These are phyloP conservation scores for Aeoliscus strigatus DNA, from an alignment of 2,797 vertebrate species.

Conservation along the genomic window DNA sequence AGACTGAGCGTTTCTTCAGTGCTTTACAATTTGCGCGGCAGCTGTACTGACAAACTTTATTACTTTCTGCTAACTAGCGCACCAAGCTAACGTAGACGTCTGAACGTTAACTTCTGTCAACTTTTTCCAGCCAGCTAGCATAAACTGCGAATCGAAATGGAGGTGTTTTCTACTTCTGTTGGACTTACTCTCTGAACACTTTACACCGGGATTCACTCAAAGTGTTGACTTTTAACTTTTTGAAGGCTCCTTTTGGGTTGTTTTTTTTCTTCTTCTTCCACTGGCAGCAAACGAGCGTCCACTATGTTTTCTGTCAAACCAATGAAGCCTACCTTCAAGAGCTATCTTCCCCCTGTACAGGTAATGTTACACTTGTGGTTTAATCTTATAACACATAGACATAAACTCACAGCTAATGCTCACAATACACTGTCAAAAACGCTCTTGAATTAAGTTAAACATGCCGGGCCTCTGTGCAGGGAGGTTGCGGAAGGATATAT, in stretches of 20 bases:
- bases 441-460: too few relatives aligned
- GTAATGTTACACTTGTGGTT: too few relatives aligned
- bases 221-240: constrained; percentile 31
- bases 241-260: constrained; percentile 10
- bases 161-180: constrained; percentile 24
- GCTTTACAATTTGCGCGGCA: neutral
- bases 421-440: too few relatives aligned
- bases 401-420: too few relatives aligned
- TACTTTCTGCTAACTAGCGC: constrained; percentile 53
- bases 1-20: neutral
- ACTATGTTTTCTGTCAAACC: constrained; percentile 87
- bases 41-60: constrained; percentile 41
- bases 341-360: constrained; percentile 88
- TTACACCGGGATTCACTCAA: constrained; percentile 20
- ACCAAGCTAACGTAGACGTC: constrained; percentile 51
- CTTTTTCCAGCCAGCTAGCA: constrained; percentile 34
- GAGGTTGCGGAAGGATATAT: too few relatives aligned
- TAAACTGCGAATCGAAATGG: constrained; percentile 31
- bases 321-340: constrained; percentile 85
- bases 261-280: constrained; percentile 8
- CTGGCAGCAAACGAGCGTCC: constrained; percentile 44
- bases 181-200: constrained; percentile 37
- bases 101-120: constrained; percentile 57
- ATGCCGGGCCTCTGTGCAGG: too few relatives aligned
- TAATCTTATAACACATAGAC: too few relatives aligned